A percentile compares a stretch with the other conserved stretches of the same genome.
These are phyloP conservation scores for Rhynchopsitta pachyrhyncha DNA, from an alignment of 2,113 vertebrate genomes.

Conservation along the genomic window DNA sequence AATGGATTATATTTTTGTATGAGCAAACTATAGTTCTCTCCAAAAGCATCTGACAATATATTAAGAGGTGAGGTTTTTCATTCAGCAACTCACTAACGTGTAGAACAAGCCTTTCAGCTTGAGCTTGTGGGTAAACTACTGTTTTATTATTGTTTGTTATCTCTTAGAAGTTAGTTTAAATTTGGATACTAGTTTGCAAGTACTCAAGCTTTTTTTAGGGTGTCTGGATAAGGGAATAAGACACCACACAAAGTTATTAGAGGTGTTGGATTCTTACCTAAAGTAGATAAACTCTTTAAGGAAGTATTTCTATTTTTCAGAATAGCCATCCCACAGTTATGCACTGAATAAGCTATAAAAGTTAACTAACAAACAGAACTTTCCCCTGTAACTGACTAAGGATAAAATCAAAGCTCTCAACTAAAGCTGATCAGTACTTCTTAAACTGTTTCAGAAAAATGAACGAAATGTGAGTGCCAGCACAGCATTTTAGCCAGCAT, in stretches of 20 bases:
- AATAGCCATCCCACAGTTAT: background rate
- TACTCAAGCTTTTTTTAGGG: background rate
- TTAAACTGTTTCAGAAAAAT: background rate
- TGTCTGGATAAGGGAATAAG: background rate
- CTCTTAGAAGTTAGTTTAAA: background rate
- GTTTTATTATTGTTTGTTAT: background rate
- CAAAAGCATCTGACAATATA: background rate
- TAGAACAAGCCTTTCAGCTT: background rate
- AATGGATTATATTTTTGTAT: background rate
- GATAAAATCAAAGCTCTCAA: background rate
- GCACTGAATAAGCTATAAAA: background rate
- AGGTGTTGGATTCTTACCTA: background rate
- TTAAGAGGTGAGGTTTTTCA: background rate
- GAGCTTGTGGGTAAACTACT: background rate
- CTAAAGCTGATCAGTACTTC: background rate
- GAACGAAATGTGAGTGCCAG: background rate
- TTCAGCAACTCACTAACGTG: background rate
- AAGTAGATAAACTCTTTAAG: background rate
- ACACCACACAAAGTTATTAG: background rate
- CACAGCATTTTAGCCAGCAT: background rate
- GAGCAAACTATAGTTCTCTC: background rate
- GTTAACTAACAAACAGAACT: background rate
- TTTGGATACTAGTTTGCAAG: background rate
- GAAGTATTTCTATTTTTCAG: background rate
- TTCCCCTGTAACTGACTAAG: background rate